Percentiles rank a stretch among this genome's conserved stretches.
These are phyloP conservation scores for Pelmatolapia mariae DNA, from an alignment of 2,113 vertebrate species.

Conservation along the genomic window DNA sequence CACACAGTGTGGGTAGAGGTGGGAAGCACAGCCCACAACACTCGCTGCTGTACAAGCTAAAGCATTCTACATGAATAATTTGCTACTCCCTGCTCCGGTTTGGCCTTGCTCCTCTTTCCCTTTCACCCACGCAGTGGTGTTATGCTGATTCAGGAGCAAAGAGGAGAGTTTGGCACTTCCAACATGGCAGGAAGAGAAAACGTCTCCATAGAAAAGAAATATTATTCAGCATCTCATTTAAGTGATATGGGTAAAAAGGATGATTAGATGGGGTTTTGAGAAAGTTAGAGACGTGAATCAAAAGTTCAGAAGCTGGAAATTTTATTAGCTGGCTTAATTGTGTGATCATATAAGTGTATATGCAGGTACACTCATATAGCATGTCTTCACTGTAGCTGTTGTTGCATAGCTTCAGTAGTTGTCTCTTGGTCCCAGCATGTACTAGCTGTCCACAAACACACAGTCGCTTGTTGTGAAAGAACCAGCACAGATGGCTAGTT, in stretches of 20 bases:
- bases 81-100: slow-evolving; percentile 45
- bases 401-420: background rate
- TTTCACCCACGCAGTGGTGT: slow-evolving; percentile 45
- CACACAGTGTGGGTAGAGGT: slow-evolving; percentile 39
- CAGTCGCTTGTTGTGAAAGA: slow-evolving; percentile 30
- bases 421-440: background rate
- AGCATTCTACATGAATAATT: slow-evolving; percentile 65
- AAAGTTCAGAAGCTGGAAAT: background rate
- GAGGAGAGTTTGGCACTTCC: slow-evolving; percentile 30
- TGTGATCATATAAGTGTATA: background rate
- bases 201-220: background rate
- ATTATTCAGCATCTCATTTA: background rate
- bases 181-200: slow-evolving; percentile 22
- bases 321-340: background rate
- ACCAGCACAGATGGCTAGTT: slow-evolving; percentile 68
- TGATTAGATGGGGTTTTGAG: background rate
- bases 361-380: background rate
- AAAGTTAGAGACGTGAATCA: background rate
- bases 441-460: slow-evolving; percentile 8
- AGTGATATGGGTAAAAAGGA: background rate
- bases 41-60: slow-evolving; percentile 43
- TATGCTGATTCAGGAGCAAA: slow-evolving; percentile 51
- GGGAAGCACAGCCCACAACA: slow-evolving; percentile 31
- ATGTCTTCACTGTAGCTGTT: background rate
- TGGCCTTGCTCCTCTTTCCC: slow-evolving; percentile 36